Percentiles rank a stretch among this genome's conserved stretches.
phyloP scores from a whole-genome alignment of 2,113 vertebrate genomes.

The Equus przewalskii region DNA sequence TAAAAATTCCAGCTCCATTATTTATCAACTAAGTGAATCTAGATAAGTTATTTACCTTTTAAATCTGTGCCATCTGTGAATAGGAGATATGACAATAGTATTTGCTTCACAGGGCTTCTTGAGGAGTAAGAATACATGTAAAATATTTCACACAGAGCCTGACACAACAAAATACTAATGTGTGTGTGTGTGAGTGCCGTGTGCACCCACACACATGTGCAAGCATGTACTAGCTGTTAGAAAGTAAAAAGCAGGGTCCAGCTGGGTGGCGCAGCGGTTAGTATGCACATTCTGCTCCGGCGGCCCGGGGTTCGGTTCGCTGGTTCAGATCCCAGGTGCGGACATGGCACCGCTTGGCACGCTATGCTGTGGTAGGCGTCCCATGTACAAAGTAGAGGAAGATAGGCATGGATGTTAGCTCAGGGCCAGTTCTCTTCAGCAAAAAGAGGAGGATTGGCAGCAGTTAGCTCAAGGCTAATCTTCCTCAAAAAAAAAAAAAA shows the following conservation, averaged over 20 bases:
- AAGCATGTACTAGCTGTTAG: not conserved
- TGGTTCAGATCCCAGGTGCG: too few relatives aligned
- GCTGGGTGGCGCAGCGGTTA: too few relatives aligned
- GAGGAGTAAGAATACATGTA: not conserved
- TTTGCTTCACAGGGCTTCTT: not conserved
- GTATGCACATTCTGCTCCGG: too few relatives aligned
- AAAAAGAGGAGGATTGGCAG: too few relatives aligned
- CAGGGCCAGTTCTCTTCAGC: too few relatives aligned
- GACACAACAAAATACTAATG: slow-evolving; percentile 45
- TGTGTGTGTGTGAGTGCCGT: not conserved
- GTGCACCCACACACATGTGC: fast-evolving
- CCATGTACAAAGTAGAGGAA: too few relatives aligned
- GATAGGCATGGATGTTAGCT: too few relatives aligned
- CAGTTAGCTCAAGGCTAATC: too few relatives aligned
- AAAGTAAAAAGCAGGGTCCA: slow-evolving; percentile 30
- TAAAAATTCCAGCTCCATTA: not conserved
- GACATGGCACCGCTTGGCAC: too few relatives aligned
- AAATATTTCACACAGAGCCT: not conserved
- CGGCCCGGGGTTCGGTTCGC: too few relatives aligned
- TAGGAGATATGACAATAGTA: not conserved
- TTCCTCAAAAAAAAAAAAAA: too few relatives aligned
- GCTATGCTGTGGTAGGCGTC: too few relatives aligned
- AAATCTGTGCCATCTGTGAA: slow-evolving; percentile 44
- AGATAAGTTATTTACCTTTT: not conserved
- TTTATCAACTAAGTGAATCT: not conserved